Base-by-base conservation (phyloP, 2,797 vertebrate species). In the Bryconaethiops microstoma region DNA sequence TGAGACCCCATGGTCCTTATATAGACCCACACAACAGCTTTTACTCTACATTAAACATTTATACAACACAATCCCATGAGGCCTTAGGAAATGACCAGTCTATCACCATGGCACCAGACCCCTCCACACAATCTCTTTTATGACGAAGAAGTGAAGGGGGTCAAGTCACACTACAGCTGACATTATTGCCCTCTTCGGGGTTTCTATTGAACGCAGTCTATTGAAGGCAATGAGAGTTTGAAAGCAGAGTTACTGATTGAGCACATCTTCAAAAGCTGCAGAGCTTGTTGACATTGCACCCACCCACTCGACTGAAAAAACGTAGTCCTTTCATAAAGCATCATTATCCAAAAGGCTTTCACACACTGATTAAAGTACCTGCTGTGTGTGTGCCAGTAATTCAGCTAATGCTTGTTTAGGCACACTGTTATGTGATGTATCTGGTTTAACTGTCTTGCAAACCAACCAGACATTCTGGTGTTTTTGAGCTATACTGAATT, bases 21-120 rank as follows among this genome's bases (percentile, higher is more conserved):
- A 71, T 35, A 1, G 68, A 40, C 25, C 54, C 29, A 63, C 16
- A 64, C 59, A 29, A 74, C 25, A n/a, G 39, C 63, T 7, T 74
- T 80, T 45, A 60, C 13, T 76, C 71, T 45, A 55, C 76, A 79
- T 82, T 76, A 69, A 77, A 84, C 57, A 84, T 77, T 74, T 67
- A 79, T 55, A 50, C 60, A 25, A 50, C 54, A 25, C 13, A 79
- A 52, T 79, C 76, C 52, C 45, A 64, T 42, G 67, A 81, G 63
- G 48, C 39, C 40, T 65, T 35, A 45, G 14, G 48, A 79, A 72
- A 73, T 7, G 78, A 59, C 62, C 67, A 10, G 62, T 74, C 78
- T 67, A 55, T 79, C 71, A 74, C 67, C n/a, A 25, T 57, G 17
- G 14, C 72, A 80, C 17, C 40, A 73, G 25, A 74, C 40, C 72